A percentile compares a stretch with the other conserved stretches of the same genome.
These are phyloP conservation scores for Aricia agestis DNA, from an alignment of 1,140 invertebrate species.

Conservation along the genomic window DNA sequence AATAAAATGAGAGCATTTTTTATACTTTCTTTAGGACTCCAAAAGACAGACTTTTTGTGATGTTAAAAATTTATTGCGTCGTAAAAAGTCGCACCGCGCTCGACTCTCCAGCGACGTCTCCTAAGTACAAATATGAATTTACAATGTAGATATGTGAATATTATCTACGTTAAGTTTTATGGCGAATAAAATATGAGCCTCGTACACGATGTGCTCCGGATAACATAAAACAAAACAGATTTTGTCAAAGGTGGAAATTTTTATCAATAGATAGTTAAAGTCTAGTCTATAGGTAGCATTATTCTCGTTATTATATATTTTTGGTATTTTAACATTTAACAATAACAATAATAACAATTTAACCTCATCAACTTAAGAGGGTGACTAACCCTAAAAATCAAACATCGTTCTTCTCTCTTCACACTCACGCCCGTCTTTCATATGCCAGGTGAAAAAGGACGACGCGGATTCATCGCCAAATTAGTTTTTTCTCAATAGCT, in stretches of 20 bases:
- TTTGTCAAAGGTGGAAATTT: slow-evolving; percentile 10
- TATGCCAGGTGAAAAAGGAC: no score
- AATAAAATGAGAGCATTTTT: slow-evolving; percentile 18
- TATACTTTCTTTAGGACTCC: slow-evolving; percentile 27
- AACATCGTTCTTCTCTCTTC: no score
- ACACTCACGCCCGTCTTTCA: no score
- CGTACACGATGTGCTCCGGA: neutral
- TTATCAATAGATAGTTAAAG: neutral
- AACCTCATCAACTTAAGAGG: no score
- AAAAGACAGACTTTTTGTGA: slow-evolving; percentile 57
- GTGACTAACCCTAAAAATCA: no score
- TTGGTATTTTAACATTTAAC: neutral
- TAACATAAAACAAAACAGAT: slow-evolving; percentile 24
- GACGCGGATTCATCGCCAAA: no score
- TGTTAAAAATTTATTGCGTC: slow-evolving; percentile 69
- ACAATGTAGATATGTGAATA: slow-evolving; percentile 53
- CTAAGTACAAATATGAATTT: slow-evolving; percentile 54
- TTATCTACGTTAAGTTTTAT: slow-evolving; percentile 45
- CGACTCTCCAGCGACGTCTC: slow-evolving; percentile 42
- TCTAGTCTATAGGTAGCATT: no score
- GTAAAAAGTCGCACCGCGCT: slow-evolving; percentile 55
- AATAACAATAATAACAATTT: no score
- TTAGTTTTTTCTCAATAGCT: no score
- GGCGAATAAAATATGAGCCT: slow-evolving; percentile 27
- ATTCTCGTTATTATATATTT: neutral